These are phyloP conservation scores for Paraescarpia echinospica DNA, from an alignment of 1,140 invertebrate genomes.

Conservation along the genomic window DNA sequence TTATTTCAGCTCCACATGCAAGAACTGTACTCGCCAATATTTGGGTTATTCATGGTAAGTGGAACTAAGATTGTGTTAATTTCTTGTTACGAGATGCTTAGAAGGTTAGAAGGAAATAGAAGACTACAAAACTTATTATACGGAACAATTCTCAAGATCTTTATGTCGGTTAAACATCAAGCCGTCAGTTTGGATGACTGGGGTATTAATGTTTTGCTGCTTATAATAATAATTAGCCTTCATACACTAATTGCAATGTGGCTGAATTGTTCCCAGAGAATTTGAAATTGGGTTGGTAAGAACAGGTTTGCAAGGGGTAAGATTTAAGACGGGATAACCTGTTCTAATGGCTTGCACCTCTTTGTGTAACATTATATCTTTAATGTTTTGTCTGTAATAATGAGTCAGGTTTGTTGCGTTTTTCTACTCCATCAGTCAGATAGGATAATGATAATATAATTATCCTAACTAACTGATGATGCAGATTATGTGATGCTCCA, in stretches of 20 bases:
- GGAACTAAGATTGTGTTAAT: background rate
- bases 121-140: constrained; percentile 25
- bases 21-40: constrained; percentile 60
- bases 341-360: background rate
- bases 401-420: background rate
- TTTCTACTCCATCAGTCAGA: background rate
- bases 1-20: constrained; percentile 57
- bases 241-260: background rate
- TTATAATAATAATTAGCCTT: background rate
- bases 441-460: background rate
- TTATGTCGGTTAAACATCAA: background rate
- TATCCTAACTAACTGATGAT: no score
- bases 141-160: background rate
- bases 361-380: background rate
- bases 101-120: background rate
- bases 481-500: no score
- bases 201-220: no score
- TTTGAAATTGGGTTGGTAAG: background rate
- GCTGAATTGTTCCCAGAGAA: background rate
- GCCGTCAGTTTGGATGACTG: no score
- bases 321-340: background rate
- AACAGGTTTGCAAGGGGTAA: background rate
- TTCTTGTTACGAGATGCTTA: background rate
- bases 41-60: constrained; percentile 56
- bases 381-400: background rate